Evolutionary conservation across 1,140 invertebrate genomes (phyloP), one percentile per base, ranked within the genome.

Genomic region (Hyles vespertilio): DNA sequence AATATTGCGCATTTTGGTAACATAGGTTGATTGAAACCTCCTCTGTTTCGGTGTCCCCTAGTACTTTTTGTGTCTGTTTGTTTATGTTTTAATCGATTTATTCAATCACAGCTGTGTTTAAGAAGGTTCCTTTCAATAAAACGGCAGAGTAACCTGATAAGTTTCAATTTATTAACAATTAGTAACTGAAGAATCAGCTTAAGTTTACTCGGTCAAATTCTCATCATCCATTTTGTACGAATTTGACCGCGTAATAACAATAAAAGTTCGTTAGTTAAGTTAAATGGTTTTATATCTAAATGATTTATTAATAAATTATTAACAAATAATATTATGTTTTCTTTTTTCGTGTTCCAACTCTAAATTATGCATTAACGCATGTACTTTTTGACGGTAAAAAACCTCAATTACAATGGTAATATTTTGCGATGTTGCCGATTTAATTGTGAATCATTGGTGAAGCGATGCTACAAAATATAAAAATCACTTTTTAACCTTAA

Each of bases 121-220:
- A 22, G 0, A 22, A 22, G 22, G 22, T 22, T 22, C 22, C 22
- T 22, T 22, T 22, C 22, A 40, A 40, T 40, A 40, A 40, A 40
- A 40, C 36, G 4, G 36, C 36, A 40, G 36, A 40, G 8, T 40
- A 40, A 40, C 36, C 8, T 40, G 80, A 82, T 85, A 80, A 84
- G 77, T 60, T 81, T 81, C 63, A 69, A 84, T 88, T 88, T 88
- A 87, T 88, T 88, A 88, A 88, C 85, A 88, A 87, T 88, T 88
- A 88, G 82, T 87, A 84, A 80, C 74, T 74, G 69, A 81, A 74
- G 67, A 65, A 62, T 70, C 69, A 72, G 67, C 60, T n/a, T 45
- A 36, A 57, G 65, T 64, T 74, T 68, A 65, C 71, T 36, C 52
- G 60, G 44, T 60, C 65, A 58, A 68, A 45, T 59, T 60, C 61